Evolutionary conservation across 2,888 invertebrate genomes (phyloP).

Genomic region (Coleophora deauratella): DNA sequence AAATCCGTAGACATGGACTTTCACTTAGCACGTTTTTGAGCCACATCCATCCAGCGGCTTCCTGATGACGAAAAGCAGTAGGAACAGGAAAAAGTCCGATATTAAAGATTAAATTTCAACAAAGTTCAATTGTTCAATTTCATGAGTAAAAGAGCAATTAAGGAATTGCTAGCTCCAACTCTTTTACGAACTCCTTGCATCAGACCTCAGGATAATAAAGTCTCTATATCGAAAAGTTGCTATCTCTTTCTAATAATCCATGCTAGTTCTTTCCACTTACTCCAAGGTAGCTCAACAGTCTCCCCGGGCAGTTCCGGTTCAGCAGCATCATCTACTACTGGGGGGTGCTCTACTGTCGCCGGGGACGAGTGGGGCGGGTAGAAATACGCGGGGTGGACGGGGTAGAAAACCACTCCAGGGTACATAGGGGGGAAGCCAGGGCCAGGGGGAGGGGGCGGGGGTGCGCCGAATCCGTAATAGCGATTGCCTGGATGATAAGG

Average conservation of each 20-base stretch:
- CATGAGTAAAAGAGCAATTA: too few species aligned
- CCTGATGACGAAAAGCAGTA: too few species aligned
- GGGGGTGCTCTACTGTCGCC: constrained; percentile 38
- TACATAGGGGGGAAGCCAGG: constrained; percentile 28
- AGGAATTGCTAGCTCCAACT: too few species aligned
- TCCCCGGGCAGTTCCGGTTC: constrained; percentile 63
- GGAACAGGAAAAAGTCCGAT: too few species aligned
- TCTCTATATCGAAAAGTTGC: constrained; percentile 31
- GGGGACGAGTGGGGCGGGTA: constrained; percentile 40
- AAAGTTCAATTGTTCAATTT: too few species aligned
- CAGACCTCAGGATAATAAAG: too few species aligned
- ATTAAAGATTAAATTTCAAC: too few species aligned
- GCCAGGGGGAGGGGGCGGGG: constrained; percentile 32
- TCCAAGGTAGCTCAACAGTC: constrained; percentile 65
- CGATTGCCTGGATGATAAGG: constrained; percentile 44
- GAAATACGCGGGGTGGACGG: constrained; percentile 60
- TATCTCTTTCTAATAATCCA: constrained; percentile 28
- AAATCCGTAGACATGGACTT: too few species aligned
- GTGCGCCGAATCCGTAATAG: constrained; percentile 55
- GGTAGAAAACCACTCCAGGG: constrained; percentile 49
- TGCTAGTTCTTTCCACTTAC: constrained; percentile 40
- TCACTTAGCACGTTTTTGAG: too few species aligned
- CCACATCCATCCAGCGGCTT: too few species aligned
- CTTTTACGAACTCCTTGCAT: too few species aligned
- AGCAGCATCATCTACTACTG: constrained; percentile 39